Base-by-base conservation (phyloP, 2,888 invertebrate genomes). In the Pherbina coryleti region DNA sequence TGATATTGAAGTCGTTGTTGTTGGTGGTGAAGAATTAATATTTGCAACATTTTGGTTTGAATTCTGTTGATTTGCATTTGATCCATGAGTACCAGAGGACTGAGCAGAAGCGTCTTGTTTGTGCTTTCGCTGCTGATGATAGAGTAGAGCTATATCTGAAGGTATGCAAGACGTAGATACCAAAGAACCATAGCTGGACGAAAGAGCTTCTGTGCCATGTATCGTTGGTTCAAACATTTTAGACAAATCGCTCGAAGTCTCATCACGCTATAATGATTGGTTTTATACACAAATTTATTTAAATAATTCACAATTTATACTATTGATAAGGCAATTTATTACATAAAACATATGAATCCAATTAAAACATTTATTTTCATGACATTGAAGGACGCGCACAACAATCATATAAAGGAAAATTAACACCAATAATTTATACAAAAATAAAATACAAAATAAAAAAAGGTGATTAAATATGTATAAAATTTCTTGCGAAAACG, bases 211-310 rank as follows among this genome's bases (percentile, higher is more conserved):
- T 62, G 83, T 80, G 53, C 84, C 84, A 75, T 86, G 86, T 34
- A 87, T 82, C 7, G 85, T 85, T 11, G 88, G 84, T 78, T 90
- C 90, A 80, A 89, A 88, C 87, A 90, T 88, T 85, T 88, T 88
- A 5, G 88, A 87, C 73, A 90, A 84, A 83, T 89, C 89, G 78
- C 86, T 88, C 74, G 90, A 88, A 78, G 88, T 89, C 82, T 90
- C 90, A 85, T 90, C 90, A 81, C 90, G 88, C 90, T 90, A 85
- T 84, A 86, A 85, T 82, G 83, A 67, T 83, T 74, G 49, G 37
- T 57, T 72, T 51, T 9, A 49, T 34, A 57, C n/a, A 72, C 37
- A 72, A 60, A 37, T 19, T 22, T 57, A 28, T 34, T 19, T 57
- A 57, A 31, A 11, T 34, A 71, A 14, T 55, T 55, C 37, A 5